These are phyloP conservation scores for Sarcophaga bullata DNA, from an alignment of 1,140 invertebrate species.

Conservation along the genomic window DNA sequence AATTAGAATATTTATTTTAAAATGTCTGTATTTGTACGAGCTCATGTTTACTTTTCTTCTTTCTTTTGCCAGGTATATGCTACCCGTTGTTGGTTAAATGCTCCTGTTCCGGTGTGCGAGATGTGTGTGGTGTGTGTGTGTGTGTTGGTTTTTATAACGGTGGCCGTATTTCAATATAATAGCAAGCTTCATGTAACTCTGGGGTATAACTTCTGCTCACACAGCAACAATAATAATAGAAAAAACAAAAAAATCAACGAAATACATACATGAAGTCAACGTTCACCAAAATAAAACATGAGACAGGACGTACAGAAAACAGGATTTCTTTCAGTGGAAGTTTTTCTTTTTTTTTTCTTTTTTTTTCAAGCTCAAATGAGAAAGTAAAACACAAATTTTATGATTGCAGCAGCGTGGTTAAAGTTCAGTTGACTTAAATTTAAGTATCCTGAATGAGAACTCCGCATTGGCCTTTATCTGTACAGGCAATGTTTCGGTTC, in stretches of 20 bases:
- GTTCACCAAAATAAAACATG: not conserved
- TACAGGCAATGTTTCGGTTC: too few relatives aligned
- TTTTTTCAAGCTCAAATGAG: not conserved
- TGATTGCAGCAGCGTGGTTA: slow-evolving; percentile 14
- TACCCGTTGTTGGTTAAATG: not conserved
- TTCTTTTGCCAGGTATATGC: not conserved
- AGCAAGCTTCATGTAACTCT: not conserved
- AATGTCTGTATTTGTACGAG: slow-evolving; percentile 61
- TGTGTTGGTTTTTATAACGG: not conserved
- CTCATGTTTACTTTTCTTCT: not conserved
- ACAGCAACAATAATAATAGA: not conserved
- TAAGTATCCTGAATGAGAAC: too few relatives aligned
- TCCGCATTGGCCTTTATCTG: too few relatives aligned
- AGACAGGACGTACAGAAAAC: not conserved
- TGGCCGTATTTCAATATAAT: not conserved
- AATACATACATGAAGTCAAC: slow-evolving; percentile 1
- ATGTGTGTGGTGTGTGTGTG: not conserved
- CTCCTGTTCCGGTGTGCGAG: not conserved
- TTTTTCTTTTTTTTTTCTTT: too few relatives aligned
- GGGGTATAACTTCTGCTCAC: not conserved
- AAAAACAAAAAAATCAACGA: not conserved
- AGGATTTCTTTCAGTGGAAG: too few relatives aligned
- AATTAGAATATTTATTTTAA: slow-evolving; percentile 63
- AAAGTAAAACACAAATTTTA: slow-evolving; percentile 25
- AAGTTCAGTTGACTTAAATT: not conserved